A percentile compares a stretch with the other conserved stretches of the same genome.
phyloP scores from a whole-genome alignment of 2,113 vertebrate species.

The Corydoras maculifer region DNA sequence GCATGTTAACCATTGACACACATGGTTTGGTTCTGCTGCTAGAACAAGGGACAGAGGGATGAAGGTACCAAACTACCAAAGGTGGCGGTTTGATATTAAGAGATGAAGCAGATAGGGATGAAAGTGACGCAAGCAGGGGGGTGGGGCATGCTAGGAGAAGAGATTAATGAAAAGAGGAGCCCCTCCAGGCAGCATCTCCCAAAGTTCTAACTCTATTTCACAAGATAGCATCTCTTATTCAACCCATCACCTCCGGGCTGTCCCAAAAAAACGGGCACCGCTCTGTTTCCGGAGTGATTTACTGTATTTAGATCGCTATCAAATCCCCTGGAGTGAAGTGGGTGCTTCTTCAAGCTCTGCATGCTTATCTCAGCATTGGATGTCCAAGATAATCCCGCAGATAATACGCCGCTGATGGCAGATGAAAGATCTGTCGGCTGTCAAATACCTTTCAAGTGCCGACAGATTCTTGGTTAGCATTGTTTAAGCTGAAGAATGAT shows the following conservation, averaged over 20 bases:
- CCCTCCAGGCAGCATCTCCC: background rate
- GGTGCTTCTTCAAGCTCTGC: conserved; percentile 22
- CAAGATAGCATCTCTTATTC: conserved; percentile 16
- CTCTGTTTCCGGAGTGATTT: conserved; percentile 15
- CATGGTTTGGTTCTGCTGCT: conserved; percentile 11
- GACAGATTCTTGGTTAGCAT: conserved; percentile 14
- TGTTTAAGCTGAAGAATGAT: conserved; percentile 9
- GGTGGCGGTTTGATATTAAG: conserved; percentile 10
- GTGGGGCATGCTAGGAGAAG: conserved; percentile 5
- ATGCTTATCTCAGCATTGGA: conserved; percentile 28
- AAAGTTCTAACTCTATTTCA: conserved; percentile 3
- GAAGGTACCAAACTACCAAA: background rate
- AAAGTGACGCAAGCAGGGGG: conserved; percentile 4
- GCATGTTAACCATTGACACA: conserved; percentile 7
- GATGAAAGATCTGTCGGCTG: conserved; percentile 16
- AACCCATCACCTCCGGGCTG: conserved; percentile 17
- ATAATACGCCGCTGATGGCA: conserved; percentile 32
- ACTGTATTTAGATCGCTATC: conserved; percentile 38
- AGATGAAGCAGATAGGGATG: conserved; percentile 11
- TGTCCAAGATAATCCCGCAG: conserved; percentile 18
- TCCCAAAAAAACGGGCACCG: background rate
- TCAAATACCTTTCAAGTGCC: conserved; percentile 4
- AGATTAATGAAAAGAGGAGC: conserved; percentile 21
- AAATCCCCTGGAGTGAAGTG: conserved; percentile 4
- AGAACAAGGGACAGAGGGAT: conserved; percentile 1